phyloP scores from a whole-genome alignment of 1,140 invertebrate species.

The Lamellibrachia luymesi region DNA sequence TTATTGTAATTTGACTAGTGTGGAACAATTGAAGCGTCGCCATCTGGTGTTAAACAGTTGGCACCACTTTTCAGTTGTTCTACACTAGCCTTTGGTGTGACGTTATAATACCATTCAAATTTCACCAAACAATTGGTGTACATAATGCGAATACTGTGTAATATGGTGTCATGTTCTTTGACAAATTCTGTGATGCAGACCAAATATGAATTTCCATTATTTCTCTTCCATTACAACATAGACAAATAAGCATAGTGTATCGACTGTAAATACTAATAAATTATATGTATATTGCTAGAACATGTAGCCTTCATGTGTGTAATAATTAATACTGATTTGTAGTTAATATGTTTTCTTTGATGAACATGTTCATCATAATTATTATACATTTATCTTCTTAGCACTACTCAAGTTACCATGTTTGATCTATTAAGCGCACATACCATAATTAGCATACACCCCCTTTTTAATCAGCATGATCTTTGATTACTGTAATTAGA shows the following conservation, averaged over 20 bases:
- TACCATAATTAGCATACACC: no score
- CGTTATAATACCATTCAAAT: not conserved
- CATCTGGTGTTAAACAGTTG: no score
- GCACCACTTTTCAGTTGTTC: not conserved
- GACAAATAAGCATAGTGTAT: not conserved
- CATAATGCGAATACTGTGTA: not conserved
- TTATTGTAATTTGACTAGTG: no score
- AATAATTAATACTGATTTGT: not conserved
- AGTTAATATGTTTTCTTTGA: no score
- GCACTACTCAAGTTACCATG: no score
- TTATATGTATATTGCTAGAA: not conserved
- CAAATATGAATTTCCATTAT: not conserved
- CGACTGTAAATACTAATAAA: not conserved
- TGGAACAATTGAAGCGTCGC: no score
- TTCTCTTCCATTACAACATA: not conserved
- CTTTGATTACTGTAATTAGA: no score
- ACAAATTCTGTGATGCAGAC: not conserved
- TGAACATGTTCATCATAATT: no score
- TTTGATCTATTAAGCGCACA: no score
- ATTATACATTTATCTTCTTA: no score
- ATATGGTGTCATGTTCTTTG: not conserved
- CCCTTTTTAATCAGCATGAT: no score
- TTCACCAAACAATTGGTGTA: not conserved
- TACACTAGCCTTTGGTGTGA: conserved; percentile 1
- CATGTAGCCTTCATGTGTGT: not conserved